Conservation (phyloP, 2,888 invertebrate species). For the Allolobophora icterica region DNA sequence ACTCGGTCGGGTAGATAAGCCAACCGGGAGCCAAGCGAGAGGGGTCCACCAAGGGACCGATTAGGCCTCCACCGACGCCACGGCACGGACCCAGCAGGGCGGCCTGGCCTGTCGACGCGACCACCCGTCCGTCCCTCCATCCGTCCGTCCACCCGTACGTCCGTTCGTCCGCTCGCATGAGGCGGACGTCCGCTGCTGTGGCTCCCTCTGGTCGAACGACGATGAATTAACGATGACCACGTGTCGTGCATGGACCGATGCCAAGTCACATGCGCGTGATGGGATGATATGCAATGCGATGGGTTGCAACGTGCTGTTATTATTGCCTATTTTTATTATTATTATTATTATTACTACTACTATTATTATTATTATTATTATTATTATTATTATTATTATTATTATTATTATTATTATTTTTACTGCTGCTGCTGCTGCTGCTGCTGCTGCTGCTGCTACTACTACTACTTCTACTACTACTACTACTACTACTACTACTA, state of each 20-base stretch:
- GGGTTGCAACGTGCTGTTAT: neutral
- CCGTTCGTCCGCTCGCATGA: too few relatives aligned
- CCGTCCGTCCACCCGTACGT: too few relatives aligned
- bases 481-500: too few relatives aligned
- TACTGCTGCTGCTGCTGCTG: too few relatives aligned
- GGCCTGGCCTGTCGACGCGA: neutral
- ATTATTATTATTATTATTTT: too few relatives aligned
- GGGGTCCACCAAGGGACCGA: neutral
- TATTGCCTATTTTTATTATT: too few relatives aligned
- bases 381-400: too few relatives aligned
- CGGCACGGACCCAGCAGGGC: slow-evolving; percentile 11
- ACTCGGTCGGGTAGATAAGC: neutral
- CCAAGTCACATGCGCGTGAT: neutral
- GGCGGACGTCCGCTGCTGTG: neutral
- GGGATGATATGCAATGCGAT: neutral
- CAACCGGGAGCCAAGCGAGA: neutral
- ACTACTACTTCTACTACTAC: too few relatives aligned
- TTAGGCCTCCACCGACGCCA: neutral
- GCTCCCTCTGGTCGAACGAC: neutral
- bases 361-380: too few relatives aligned
- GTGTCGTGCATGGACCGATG: neutral
- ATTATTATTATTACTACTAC: too few relatives aligned
- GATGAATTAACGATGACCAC: neutral
- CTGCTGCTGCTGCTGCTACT: too few relatives aligned
- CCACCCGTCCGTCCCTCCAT: neutral